These are phyloP conservation scores for Pygmarrhopalites habei DNA, from an alignment of 1,140 invertebrate species.

Conservation along the genomic window DNA sequence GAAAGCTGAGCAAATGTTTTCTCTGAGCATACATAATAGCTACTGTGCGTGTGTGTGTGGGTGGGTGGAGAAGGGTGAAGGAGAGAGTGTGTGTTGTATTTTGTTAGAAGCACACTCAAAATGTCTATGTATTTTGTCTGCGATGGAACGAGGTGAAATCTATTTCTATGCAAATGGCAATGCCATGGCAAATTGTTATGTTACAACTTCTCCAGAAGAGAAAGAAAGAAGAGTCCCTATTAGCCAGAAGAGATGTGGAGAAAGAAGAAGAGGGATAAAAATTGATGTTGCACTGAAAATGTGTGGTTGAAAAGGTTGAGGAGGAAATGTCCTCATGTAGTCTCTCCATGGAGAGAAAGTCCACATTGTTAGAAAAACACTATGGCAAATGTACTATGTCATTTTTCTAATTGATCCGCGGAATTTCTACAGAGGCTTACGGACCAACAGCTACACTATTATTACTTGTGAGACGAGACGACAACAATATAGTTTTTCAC, in stretches of 20 bases:
- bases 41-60: no score
- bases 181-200: slow-evolving; percentile 2
- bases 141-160: slow-evolving; percentile 5
- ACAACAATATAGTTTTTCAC: no score
- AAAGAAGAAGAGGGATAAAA: background rate
- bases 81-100: no score
- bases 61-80: no score
- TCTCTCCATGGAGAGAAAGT: no score
- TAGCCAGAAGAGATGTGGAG: background rate
- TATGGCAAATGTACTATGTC: background rate
- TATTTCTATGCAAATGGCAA: slow-evolving; percentile 12
- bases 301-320: background rate
- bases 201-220: background rate
- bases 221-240: background rate
- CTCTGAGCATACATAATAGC: no score
- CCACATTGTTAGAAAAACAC: background rate
- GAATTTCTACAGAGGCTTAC: no score
- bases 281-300: background rate
- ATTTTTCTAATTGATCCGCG: background rate
- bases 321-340: background rate
- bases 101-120: no score
- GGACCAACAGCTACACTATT: no score
- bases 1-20: background rate
- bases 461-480: no score
- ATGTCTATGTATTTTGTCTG: no score